Evolutionary conservation across 2,797 vertebrate genomes (phyloP).

Genomic region (Apodemus agrarius): DNA sequence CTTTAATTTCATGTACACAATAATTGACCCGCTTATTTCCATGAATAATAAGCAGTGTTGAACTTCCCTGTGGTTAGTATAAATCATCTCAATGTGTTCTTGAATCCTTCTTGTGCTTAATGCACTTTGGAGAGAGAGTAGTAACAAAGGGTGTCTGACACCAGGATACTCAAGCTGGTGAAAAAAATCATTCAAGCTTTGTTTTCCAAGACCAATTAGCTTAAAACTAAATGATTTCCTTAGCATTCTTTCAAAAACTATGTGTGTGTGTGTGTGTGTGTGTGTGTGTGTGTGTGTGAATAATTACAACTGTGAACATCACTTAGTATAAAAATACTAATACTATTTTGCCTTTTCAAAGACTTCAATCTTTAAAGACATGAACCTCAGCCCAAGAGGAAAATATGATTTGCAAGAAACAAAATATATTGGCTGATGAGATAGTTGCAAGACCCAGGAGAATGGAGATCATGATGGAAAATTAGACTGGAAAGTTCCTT

Average conservation of each 20-base stretch:
- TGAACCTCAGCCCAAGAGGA: neutral
- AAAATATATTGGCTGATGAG: neutral
- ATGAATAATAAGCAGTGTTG: neutral
- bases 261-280: neutral
- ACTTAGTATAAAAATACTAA: neutral
- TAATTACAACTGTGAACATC: neutral
- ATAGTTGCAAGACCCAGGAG: neutral
- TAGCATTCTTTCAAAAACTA: neutral
- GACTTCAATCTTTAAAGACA: neutral
- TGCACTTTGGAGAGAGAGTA: neutral
- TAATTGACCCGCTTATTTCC: neutral
- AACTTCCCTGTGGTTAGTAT: neutral
- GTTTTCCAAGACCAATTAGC: neutral
- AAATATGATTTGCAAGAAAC: neutral
- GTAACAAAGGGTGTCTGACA: neutral
- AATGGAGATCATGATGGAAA: neutral
- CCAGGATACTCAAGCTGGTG: neutral
- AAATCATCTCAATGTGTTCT: constrained; percentile 24
- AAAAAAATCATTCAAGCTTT: neutral
- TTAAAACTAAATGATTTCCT: neutral
- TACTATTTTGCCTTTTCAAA: neutral
- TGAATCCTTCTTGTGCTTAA: neutral
- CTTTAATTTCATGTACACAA: neutral
- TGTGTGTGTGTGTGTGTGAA: neutral
- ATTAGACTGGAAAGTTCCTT: constrained; percentile 21